A percentile compares a stretch with the other conserved stretches of the same genome.
phyloP scores from a whole-genome alignment of 2,888 invertebrate genomes.

The Cremastinae sp. region DNA sequence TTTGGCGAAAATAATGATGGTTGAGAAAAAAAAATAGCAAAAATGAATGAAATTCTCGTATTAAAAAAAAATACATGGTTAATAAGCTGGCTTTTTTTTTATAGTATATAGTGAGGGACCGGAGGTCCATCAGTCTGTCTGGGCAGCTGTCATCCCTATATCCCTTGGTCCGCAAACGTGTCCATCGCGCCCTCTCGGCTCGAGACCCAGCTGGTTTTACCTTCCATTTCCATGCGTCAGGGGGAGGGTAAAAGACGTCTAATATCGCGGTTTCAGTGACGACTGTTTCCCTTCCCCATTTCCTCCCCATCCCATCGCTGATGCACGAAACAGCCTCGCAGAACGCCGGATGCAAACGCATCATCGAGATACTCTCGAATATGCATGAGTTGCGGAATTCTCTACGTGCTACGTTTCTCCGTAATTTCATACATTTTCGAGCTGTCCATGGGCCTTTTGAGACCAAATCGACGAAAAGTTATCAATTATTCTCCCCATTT shows the following conservation, averaged over 20 bases:
- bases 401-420: slow-evolving; percentile 33
- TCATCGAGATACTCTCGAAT: slow-evolving; percentile 71
- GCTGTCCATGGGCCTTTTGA: slow-evolving; percentile 16
- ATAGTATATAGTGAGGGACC: too few species aligned
- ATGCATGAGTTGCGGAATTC: slow-evolving; percentile 70
- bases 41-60: too few species aligned
- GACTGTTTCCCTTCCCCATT: slow-evolving; percentile 15
- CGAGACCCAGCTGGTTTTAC: slow-evolving; percentile 19
- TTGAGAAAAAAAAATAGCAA: too few species aligned
- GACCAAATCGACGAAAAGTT: slow-evolving; percentile 20
- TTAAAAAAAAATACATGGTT: too few species aligned
- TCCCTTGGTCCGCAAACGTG: too few species aligned
- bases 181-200: background rate
- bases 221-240: slow-evolving; percentile 29
- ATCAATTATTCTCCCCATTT: background rate
- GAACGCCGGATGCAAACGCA: slow-evolving; percentile 68
- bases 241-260: slow-evolving; percentile 50
- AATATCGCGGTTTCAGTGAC: slow-evolving; percentile 55
- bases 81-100: too few species aligned
- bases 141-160: too few species aligned
- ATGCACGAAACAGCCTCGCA: background rate
- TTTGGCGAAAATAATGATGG: too few species aligned
- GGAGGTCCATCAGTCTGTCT: too few species aligned
- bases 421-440: slow-evolving; percentile 34
- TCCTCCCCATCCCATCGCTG: background rate